Percentiles rank a stretch among this genome's conserved stretches.
phyloP scores from a whole-genome alignment of 2,888 invertebrate genomes.

The Campoplex nolae region DNA sequence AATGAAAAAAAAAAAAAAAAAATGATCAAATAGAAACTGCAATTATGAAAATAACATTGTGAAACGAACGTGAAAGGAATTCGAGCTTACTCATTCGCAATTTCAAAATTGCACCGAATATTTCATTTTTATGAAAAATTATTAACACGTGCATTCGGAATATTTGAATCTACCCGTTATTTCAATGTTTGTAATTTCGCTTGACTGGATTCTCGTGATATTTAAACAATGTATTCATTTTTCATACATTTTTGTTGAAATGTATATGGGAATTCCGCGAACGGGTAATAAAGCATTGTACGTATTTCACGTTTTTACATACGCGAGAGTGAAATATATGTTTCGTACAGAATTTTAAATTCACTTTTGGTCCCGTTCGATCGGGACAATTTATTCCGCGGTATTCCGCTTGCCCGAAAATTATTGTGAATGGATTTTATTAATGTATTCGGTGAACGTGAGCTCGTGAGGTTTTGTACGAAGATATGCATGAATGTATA shows the following conservation, averaged over 20 bases:
- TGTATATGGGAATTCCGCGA: constrained; percentile 33
- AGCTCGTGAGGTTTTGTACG: constrained; percentile 23
- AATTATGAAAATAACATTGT: background rate
- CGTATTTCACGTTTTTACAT: constrained; percentile 36
- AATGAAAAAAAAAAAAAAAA: background rate
- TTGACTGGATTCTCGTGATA: constrained; percentile 27
- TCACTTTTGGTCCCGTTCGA: constrained; percentile 51
- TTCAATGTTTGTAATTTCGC: constrained; percentile 19
- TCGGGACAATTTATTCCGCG: constrained; percentile 48
- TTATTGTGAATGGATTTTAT: constrained; percentile 54
- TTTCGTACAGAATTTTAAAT: constrained; percentile 55
- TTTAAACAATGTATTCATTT: constrained; percentile 60
- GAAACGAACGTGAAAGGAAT: background rate
- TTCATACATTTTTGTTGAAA: constrained; percentile 32
- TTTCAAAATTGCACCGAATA: background rate
- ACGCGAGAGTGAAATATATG: background rate
- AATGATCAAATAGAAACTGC: background rate
- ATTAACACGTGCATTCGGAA: background rate
- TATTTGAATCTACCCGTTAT: background rate
- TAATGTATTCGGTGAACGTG: constrained; percentile 38
- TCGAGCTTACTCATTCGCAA: background rate
- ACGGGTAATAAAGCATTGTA: constrained; percentile 20
- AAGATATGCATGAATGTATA: background rate
- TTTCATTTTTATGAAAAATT: background rate
- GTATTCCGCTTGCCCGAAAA: constrained; percentile 48